Evolutionary conservation across 2,888 invertebrate genomes (phyloP).

Genomic region (Melanostoma scalare): DNA sequence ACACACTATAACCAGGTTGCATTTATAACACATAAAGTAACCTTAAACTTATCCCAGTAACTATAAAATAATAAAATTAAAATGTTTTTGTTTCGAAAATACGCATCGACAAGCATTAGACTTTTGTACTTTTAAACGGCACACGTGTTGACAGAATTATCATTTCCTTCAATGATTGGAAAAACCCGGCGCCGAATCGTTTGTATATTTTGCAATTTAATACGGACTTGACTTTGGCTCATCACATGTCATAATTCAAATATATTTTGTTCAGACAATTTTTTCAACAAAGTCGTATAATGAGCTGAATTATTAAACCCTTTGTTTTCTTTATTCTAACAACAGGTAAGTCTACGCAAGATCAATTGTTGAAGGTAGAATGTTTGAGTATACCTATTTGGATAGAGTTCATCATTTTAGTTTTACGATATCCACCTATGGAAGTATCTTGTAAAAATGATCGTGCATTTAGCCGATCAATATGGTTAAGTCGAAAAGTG

Average conservation of each 20-base stretch:
- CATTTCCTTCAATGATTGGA: not conserved
- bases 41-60: too few relatives aligned
- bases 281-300: conserved; percentile 8
- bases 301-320: conserved; percentile 16
- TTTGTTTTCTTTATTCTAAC: conserved; percentile 16
- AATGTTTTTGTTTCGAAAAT: too few relatives aligned
- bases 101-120: too few relatives aligned
- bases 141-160: conserved; percentile 3
- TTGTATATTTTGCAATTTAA: conserved; percentile 10
- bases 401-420: too few relatives aligned
- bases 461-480: not conserved
- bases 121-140: not conserved
- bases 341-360: conserved; percentile 12
- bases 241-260: too few relatives aligned
- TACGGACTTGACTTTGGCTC: not conserved
- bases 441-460: not conserved
- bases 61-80: too few relatives aligned
- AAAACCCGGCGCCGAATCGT: conserved; percentile 20
- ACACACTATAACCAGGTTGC: too few relatives aligned
- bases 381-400: too few relatives aligned
- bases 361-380: too few relatives aligned
- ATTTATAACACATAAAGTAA: too few relatives aligned
- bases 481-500: not conserved
- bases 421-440: too few relatives aligned
- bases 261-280: too few relatives aligned